These are phyloP conservation scores for Cololabis saira DNA, from an alignment of 2,113 vertebrate genomes.

Conservation along the genomic window DNA sequence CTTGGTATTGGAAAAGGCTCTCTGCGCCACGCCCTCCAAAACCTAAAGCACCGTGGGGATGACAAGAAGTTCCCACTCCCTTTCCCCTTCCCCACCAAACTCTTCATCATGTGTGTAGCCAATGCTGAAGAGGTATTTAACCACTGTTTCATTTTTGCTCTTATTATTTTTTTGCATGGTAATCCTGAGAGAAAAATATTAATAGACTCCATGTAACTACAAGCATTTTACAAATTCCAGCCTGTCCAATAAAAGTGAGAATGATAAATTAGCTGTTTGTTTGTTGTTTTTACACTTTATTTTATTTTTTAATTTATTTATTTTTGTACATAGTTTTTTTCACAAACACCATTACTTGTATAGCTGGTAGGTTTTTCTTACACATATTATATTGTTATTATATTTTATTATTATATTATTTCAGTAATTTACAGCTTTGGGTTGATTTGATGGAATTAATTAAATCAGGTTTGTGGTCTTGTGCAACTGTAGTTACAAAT, in stretches of 20 bases:
- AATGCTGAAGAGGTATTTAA: slow-evolving; percentile 93
- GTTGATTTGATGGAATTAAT: background rate
- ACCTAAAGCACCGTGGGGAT: slow-evolving; percentile 87
- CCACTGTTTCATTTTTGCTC: background rate
- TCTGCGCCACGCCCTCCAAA: slow-evolving; percentile 90
- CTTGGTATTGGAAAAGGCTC: slow-evolving; percentile 95
- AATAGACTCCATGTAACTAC: no score
- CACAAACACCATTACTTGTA: no score
- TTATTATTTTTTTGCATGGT: background rate
- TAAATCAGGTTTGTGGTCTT: background rate
- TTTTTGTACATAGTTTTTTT: no score
- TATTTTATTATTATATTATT: no score
- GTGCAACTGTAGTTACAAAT: slow-evolving; percentile 87
- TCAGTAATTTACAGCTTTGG: no score
- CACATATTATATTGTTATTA: no score
- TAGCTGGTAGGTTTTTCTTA: no score
- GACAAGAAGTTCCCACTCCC: slow-evolving; percentile 94
- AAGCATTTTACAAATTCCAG: no score
- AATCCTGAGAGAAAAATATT: background rate
- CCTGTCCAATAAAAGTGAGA: no score
- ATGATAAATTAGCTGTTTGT: no score
- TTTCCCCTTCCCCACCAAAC: slow-evolving; percentile 93
- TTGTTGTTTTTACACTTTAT: no score
- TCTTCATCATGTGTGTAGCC: slow-evolving; percentile 96
- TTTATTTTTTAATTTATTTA: no score